Base-by-base conservation (phyloP, 2,888 invertebrate species). In the Oscheius sp. region DNA sequence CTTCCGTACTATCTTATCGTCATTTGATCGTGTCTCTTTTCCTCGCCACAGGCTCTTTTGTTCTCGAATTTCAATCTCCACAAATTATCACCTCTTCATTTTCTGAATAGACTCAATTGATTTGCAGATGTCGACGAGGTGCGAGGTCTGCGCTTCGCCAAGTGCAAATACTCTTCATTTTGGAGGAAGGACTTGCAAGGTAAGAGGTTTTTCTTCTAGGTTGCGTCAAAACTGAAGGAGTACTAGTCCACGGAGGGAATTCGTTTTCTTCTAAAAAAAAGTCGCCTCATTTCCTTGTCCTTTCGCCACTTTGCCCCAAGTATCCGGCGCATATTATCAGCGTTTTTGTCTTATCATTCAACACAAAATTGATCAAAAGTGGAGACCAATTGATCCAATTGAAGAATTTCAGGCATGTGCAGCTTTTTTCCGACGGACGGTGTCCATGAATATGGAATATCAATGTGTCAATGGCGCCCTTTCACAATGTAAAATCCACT, bases 361-460 rank as follows among this genome's bases (percentile, higher is more conserved):
- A 9, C 35, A 35, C 35, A 35, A 9, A 35, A 35, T 35, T 35
- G 35, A 35, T 35, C 35, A 35, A 35, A 35, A 35, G 9, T 6
- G 9, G 35, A n/a, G 35, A 35, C 35, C 35, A 35, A 35, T 9
- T 35, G 35, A 35, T 35, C 9, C 35, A 35, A 35, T 6, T 9
- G 35, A 35, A 35, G 35, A 9, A 35, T 76, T 81, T 25, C 71
- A 81, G 81, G 82, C 82, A 71, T 82, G 82, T 45, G 82, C 82
- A 0, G 82, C 82, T 18, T 82, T 82, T 69, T 82, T 80, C 71
- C 80, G 82, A 21, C 76, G 82, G 25, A 79, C 76, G 43, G 80
- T 82, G 0, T 76, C 82, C 23, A 80, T 80, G 80, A 73, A 74
- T 56, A 82, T 82, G 80, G 74, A 75, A n/a, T 82, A 82, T 76